Evolutionary conservation across 2,888 invertebrate genomes (phyloP).

Genomic region (Callyntrura guangdongensis): DNA sequence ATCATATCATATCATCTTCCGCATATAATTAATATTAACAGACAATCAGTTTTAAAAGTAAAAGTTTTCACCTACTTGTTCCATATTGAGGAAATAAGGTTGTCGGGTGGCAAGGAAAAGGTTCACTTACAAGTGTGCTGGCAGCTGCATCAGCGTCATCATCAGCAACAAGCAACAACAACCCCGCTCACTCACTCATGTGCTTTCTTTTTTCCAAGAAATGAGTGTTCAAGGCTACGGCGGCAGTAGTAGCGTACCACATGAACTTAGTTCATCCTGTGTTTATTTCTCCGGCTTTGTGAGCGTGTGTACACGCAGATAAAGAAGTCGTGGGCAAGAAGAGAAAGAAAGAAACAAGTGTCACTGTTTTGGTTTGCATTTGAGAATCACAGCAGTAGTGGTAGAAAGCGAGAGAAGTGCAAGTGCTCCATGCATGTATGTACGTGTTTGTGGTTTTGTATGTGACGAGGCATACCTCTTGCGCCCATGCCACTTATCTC

Average conservation of each 20-base stretch:
- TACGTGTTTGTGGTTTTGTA: constrained; percentile 40
- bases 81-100: background rate
- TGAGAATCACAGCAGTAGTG: constrained; percentile 57
- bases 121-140: background rate
- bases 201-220: constrained; percentile 54
- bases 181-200: constrained; percentile 26
- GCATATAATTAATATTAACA: constrained; percentile 17
- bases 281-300: constrained; percentile 61
- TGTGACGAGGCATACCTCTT: constrained; percentile 14
- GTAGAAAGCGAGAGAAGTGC: constrained; percentile 30
- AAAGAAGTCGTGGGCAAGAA: constrained; percentile 36
- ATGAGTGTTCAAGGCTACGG: constrained; percentile 36
- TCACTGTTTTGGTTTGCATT: constrained; percentile 64
- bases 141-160: constrained; percentile 46
- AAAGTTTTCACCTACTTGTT: constrained; percentile 44
- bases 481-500: constrained; percentile 19
- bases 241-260: constrained; percentile 40
- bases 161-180: constrained; percentile 51
- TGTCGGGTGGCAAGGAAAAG: constrained; percentile 3
- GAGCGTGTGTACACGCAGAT: background rate
- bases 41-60: constrained; percentile 49
- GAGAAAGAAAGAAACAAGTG: constrained; percentile 71
- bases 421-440: constrained; percentile 34
- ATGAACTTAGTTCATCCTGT: constrained; percentile 55
- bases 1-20: constrained; percentile 60